Percentiles rank a stretch among this genome's conserved stretches.
Evolutionary conservation across 2,113 vertebrate species (phyloP).

Genomic region (Stercorarius parasiticus): DNA sequence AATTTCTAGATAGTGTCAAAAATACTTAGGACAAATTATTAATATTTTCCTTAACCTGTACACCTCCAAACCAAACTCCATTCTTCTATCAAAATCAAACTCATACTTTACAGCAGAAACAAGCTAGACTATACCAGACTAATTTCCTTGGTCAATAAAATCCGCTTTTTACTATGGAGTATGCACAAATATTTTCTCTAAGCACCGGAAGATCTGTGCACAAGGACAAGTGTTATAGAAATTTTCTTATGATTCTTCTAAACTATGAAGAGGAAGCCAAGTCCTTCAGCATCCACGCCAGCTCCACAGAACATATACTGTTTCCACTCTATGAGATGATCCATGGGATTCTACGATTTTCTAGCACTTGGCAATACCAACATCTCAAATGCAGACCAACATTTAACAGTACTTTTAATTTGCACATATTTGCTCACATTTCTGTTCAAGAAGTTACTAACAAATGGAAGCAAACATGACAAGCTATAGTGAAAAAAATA

Average conservation of each 20-base stretch:
- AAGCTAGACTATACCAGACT: not conserved
- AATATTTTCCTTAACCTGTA: not conserved
- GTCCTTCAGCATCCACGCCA: not conserved
- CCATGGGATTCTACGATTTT: not conserved
- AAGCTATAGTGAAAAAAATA: not conserved
- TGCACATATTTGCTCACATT: not conserved
- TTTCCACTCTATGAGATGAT: not conserved
- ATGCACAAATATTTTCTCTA: not conserved
- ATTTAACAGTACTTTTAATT: not conserved
- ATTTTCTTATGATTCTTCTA: not conserved
- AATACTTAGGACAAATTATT: not conserved
- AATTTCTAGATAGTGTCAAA: not conserved
- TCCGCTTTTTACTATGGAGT: not conserved
- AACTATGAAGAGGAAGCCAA: not conserved
- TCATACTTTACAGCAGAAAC: not conserved
- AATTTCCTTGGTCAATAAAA: not conserved
- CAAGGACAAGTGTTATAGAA: not conserved
- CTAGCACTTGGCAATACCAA: not conserved
- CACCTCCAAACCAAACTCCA: not conserved
- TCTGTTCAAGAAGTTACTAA: not conserved
- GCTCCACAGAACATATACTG: not conserved
- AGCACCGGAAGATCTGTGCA: not conserved
- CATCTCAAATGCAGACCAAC: not conserved
- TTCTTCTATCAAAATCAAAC: not conserved
- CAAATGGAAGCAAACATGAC: not conserved